Evolutionary conservation across 2,888 invertebrate species (phyloP).

Genomic region (Temnothorax unifasciatus): DNA sequence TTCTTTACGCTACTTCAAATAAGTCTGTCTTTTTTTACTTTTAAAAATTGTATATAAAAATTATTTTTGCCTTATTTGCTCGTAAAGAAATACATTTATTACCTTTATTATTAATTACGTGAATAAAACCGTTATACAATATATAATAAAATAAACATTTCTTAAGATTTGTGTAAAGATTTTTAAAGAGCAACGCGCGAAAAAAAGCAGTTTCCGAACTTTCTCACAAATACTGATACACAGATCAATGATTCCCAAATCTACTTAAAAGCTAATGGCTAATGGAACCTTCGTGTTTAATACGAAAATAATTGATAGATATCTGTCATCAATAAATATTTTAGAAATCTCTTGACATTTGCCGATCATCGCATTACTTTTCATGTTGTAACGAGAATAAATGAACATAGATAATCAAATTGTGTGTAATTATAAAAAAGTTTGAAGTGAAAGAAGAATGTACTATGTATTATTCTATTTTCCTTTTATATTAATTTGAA

Average conservation of each 20-base stretch:
- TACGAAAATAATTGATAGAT: slow-evolving; percentile 33
- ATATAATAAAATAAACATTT: neutral
- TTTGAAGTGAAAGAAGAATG: neutral
- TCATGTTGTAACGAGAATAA: neutral
- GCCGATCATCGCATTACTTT: neutral
- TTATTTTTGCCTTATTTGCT: neutral
- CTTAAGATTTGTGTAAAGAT: neutral
- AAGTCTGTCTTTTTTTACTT: neutral
- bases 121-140: neutral
- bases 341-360: neutral
- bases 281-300: slow-evolving; percentile 11
- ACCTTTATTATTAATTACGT: neutral
- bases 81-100: neutral
- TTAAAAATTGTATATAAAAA: neutral
- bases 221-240: neutral
- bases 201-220: neutral
- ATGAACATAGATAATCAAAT: neutral
- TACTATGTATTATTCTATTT: neutral
- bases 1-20: neutral
- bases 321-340: slow-evolving; percentile 17
- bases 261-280: neutral
- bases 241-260: neutral
- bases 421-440: neutral
- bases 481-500: neutral
- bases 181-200: neutral